These are phyloP conservation scores for Choreutis nemorana DNA, from an alignment of 2,888 invertebrate species.

Conservation along the genomic window DNA sequence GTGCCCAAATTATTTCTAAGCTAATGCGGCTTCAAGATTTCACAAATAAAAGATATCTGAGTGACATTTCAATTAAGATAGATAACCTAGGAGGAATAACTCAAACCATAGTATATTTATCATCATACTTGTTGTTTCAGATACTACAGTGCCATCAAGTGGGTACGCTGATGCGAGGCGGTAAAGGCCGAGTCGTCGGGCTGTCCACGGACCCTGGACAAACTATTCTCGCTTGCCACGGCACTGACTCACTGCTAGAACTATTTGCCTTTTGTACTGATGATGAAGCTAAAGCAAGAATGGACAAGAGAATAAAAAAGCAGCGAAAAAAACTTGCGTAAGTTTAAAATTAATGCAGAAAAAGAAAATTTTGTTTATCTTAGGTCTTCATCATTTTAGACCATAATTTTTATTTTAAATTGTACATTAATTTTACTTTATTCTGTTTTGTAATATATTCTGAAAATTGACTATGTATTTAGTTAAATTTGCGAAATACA, in stretches of 20 bases:
- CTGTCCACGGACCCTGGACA: constrained; percentile 77
- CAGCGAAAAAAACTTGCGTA: constrained; percentile 67
- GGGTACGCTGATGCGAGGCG: constrained; percentile 81
- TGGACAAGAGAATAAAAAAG: constrained; percentile 82
- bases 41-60: no score
- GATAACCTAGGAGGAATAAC: no score
- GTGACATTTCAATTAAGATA: no score
- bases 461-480: no score
- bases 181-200: constrained; percentile 80
- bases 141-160: constrained; percentile 76
- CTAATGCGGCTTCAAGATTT: no score
- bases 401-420: no score
- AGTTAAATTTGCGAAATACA: no score
- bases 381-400: no score
- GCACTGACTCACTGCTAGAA: constrained; percentile 83
- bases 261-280: constrained; percentile 81
- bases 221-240: constrained; percentile 81
- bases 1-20: no score
- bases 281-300: constrained; percentile 74
- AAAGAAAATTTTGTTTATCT: not conserved
- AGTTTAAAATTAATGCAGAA: constrained; percentile 15
- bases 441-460: no score
- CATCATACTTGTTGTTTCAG: constrained; percentile 21
- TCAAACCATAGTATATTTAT: no score
- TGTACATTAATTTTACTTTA: no score